A percentile compares a stretch with the other conserved stretches of the same genome.
phyloP scores from a whole-genome alignment of 2,797 vertebrate species.

The Apodemus agrarius region DNA sequence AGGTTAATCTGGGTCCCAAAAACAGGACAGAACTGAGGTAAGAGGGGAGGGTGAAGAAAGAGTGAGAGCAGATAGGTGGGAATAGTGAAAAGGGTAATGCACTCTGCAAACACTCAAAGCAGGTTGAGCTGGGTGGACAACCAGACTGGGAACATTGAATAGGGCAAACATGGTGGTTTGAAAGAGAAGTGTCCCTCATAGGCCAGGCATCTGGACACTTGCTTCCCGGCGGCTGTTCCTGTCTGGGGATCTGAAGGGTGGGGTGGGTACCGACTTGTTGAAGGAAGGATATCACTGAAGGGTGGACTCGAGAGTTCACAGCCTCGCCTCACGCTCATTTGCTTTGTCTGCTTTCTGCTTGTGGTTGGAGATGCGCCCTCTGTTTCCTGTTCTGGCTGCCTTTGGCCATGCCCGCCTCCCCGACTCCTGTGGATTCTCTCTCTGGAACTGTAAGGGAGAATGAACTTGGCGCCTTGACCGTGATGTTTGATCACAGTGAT shows the following conservation, averaged over 20 bases:
- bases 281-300: too few relatives aligned
- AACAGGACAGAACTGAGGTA: not conserved
- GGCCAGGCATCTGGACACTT: not conserved
- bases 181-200: not conserved
- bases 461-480: not conserved
- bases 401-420: not conserved
- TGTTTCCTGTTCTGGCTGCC: not conserved
- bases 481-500: not conserved
- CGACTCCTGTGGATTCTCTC: not conserved
- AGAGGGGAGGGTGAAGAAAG: not conserved
- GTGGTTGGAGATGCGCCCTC: not conserved
- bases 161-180: not conserved
- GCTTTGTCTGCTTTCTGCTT: not conserved
- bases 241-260: not conserved
- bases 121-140: not conserved
- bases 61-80: not conserved
- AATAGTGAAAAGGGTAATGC: fast-evolving
- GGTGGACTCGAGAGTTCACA: not conserved
- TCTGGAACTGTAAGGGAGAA: not conserved
- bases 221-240: not conserved
- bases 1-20: not conserved
- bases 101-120: not conserved
- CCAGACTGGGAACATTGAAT: not conserved
- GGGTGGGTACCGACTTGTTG: not conserved
- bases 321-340: not conserved